Evolutionary conservation across 2,797 vertebrate species (phyloP).

Genomic region (Meda fulgida): DNA sequence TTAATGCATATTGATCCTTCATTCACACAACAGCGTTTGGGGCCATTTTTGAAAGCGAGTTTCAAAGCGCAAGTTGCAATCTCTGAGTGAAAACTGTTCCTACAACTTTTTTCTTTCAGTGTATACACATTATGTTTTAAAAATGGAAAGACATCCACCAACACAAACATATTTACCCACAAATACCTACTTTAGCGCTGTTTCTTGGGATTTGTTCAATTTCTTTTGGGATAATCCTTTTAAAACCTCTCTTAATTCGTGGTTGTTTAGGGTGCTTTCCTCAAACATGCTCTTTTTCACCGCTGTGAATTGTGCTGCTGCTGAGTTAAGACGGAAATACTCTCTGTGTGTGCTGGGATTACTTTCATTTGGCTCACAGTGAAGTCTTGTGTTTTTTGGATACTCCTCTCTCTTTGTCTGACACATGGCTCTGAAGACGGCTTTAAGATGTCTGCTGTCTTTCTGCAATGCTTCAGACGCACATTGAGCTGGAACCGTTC

Average conservation of each 20-base stretch:
- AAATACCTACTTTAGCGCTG: not conserved
- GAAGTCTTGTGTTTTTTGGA: slow-evolving; percentile 1
- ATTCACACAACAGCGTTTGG: not conserved
- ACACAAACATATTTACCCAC: not conserved
- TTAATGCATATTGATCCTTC: not conserved
- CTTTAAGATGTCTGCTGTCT: not conserved
- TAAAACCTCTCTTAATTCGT: slow-evolving; percentile 45
- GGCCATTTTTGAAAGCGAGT: no score
- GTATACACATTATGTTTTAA: not conserved
- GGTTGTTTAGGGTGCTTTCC: slow-evolving; percentile 11
- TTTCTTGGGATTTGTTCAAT: slow-evolving; percentile 20
- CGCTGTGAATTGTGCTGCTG: not conserved
- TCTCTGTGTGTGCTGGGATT: slow-evolving; percentile 10
- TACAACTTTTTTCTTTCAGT: not conserved
- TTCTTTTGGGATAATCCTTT: slow-evolving; percentile 47
- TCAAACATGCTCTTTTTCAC: slow-evolving; percentile 8
- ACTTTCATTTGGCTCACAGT: not conserved
- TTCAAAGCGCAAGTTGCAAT: not conserved
- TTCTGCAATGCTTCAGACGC: not conserved
- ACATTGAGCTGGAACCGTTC: not conserved
- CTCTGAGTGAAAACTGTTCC: not conserved
- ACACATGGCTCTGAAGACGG: not conserved
- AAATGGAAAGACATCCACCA: not conserved
- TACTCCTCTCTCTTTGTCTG: not conserved
- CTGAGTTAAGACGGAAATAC: slow-evolving; percentile 10